Conservation (phyloP, 2,888 invertebrate species). For the Hypolimnas misippus region DNA sequence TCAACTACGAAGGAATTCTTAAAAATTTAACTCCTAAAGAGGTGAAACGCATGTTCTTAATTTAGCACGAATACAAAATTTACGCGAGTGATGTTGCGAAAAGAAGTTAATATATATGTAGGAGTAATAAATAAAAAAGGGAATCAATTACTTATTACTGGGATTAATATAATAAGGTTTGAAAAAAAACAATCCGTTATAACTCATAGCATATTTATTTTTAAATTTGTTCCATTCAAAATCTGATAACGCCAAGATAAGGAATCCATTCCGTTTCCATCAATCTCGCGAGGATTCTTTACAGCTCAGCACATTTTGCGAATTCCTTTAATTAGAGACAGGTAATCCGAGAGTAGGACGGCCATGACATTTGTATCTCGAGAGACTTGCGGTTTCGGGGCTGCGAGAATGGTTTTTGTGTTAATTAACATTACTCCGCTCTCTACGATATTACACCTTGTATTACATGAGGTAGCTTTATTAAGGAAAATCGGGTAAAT, state of each 20-base stretch:
- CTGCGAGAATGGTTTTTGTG: conserved; percentile 35
- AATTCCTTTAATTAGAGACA: conserved; percentile 62
- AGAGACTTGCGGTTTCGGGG: conserved; percentile 34
- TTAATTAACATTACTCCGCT: conserved; percentile 37
- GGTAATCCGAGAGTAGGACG: conserved; percentile 47
- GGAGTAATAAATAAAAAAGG: too few relatives aligned
- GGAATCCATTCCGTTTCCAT: conserved; percentile 8
- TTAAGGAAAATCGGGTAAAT: not conserved
- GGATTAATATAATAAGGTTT: too few relatives aligned
- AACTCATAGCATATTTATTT: too few relatives aligned
- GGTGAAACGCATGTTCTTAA: too few relatives aligned
- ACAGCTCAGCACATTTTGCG: conserved; percentile 58
- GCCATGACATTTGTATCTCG: conserved; percentile 39
- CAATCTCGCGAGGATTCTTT: conserved; percentile 21
- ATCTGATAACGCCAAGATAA: conserved; percentile 4
- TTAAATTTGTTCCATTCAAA: not conserved
- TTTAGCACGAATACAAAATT: too few relatives aligned
- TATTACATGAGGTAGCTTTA: conserved; percentile 19
- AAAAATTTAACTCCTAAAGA: too few relatives aligned
- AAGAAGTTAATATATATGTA: too few relatives aligned
- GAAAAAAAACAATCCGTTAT: too few relatives aligned
- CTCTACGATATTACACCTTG: conserved; percentile 20
- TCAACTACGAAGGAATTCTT: too few relatives aligned
- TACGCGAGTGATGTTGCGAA: too few relatives aligned
- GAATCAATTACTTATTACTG: too few relatives aligned